phyloP scores from a whole-genome alignment of 2,888 invertebrate genomes.

The Taenaris catops region DNA sequence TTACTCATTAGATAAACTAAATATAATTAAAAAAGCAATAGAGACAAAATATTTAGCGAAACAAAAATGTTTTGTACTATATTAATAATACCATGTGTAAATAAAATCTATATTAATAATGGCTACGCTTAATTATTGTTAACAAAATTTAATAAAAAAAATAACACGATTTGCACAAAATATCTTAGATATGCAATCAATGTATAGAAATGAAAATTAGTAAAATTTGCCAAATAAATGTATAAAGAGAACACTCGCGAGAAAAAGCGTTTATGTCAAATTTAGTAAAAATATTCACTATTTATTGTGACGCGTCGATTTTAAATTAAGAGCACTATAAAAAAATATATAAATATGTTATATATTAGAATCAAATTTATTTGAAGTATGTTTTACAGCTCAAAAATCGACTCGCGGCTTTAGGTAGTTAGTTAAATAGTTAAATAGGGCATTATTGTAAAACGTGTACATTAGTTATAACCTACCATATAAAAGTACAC shows the following conservation, averaged over 20 bases:
- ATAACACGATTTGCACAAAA: conserved; percentile 39
- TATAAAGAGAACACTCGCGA: conserved; percentile 26
- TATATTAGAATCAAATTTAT: no score
- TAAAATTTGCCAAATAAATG: conserved; percentile 37
- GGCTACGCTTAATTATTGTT: conserved; percentile 51
- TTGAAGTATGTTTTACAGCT: conserved; percentile 2
- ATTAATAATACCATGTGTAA: conserved; percentile 23
- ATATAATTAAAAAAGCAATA: no score
- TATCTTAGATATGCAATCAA: conserved; percentile 32
- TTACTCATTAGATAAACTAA: no score
- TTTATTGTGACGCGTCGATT: conserved; percentile 10
- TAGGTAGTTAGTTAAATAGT: conserved; percentile 12
- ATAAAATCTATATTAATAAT: conserved; percentile 29
- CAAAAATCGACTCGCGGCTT: conserved; percentile 17
- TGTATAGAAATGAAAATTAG: conserved; percentile 33
- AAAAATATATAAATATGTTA: no score
- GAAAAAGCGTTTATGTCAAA: conserved; percentile 17
- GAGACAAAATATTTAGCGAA: conserved; percentile 55
- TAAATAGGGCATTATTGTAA: conserved; percentile 18
- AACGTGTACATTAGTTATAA: conserved; percentile 20
- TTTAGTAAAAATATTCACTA: conserved; percentile 17
- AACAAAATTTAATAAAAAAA: conserved; percentile 26
- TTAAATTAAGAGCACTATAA: no score
- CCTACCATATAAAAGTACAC: conserved; percentile 23
- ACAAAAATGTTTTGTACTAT: conserved; percentile 60